phyloP scores from a whole-genome alignment of 2,888 invertebrate species.

The Xestia rhomboidea region DNA sequence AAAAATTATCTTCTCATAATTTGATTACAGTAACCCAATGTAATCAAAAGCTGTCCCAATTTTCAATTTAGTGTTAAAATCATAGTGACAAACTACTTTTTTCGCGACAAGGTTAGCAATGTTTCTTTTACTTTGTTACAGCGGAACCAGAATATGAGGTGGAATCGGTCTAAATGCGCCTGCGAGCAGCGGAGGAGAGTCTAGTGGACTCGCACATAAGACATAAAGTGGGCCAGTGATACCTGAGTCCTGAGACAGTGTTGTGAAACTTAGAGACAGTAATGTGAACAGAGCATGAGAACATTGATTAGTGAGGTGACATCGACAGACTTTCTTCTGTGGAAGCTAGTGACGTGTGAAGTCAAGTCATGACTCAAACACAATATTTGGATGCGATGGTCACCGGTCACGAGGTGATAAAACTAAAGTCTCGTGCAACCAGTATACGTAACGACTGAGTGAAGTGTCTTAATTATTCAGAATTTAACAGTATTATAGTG shows the following conservation, averaged over 20 bases:
- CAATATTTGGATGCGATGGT: constrained; percentile 48
- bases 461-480: constrained; percentile 74
- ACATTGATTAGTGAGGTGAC: constrained; percentile 50
- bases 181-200: constrained; percentile 78
- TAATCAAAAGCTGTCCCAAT: constrained; percentile 15
- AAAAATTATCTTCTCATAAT: constrained; percentile 1
- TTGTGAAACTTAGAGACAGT: constrained; percentile 67
- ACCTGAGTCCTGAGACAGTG: constrained; percentile 50
- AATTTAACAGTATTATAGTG: constrained; percentile 85
- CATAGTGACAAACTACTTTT: constrained; percentile 42
- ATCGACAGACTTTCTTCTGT: constrained; percentile 37
- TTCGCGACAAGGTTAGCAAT: constrained; percentile 65
- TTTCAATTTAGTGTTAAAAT: constrained; percentile 15
- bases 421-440: constrained; percentile 38
- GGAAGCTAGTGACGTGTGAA: constrained; percentile 45
- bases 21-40: constrained; percentile 1
- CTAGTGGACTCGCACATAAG: constrained; percentile 36
- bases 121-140: constrained; percentile 81
- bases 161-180: constrained; percentile 87
- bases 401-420: constrained; percentile 45
- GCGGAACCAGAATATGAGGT: constrained; percentile 87
- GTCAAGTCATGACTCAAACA: constrained; percentile 58
- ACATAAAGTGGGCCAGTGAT: constrained; percentile 40
- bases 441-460: constrained; percentile 74
- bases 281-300: constrained; percentile 36